These are phyloP conservation scores for Pherbina coryleti DNA, from an alignment of 2,888 invertebrate genomes.

Conservation along the genomic window DNA sequence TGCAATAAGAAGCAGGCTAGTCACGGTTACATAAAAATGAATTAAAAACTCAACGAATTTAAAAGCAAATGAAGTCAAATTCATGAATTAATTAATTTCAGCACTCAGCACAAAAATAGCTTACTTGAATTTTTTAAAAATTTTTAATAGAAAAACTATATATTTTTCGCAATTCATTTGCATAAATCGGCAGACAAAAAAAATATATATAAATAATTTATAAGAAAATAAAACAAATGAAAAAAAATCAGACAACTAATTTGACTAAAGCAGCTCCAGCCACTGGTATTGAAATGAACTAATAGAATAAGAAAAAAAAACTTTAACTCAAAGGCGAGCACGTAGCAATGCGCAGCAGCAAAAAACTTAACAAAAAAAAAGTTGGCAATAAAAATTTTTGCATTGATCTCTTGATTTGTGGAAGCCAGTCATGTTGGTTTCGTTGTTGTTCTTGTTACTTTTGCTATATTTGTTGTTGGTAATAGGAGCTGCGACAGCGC, in stretches of 20 bases:
- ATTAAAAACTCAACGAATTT: too few species aligned
- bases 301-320: background rate
- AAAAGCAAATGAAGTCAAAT: too few species aligned
- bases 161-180: too few species aligned
- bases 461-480: slow-evolving; percentile 33
- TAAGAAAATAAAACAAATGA: background rate
- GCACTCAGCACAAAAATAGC: too few species aligned
- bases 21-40: too few species aligned
- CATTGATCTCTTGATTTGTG: slow-evolving; percentile 40
- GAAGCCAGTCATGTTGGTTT: slow-evolving; percentile 26
- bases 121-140: too few species aligned
- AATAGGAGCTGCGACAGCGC: slow-evolving; percentile 1
- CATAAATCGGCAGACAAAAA: too few species aligned
- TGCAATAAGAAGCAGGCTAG: too few species aligned
- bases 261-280: background rate
- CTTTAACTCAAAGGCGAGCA: background rate
- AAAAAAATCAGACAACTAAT: background rate
- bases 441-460: slow-evolving; percentile 30
- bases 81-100: too few species aligned
- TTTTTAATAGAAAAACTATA: too few species aligned
- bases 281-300: slow-evolving; percentile 26
- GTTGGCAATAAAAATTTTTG: slow-evolving; percentile 25
- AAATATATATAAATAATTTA: too few species aligned
- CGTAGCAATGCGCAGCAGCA: slow-evolving; percentile 1
- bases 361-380: background rate